phyloP scores from a whole-genome alignment of 2,888 invertebrate species.

The Endomychus coccineus region DNA sequence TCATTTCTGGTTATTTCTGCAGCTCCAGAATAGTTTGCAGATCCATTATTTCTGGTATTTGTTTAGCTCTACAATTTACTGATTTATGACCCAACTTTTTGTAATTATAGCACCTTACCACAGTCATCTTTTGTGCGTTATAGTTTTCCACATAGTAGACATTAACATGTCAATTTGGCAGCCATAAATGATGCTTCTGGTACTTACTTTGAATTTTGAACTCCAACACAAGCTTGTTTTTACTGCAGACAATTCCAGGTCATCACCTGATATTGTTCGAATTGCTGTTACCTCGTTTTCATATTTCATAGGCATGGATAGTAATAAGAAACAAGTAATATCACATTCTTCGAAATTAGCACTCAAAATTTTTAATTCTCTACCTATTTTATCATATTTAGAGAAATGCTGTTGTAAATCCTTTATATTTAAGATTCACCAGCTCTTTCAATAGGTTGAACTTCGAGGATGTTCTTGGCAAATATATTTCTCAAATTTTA shows the following conservation, averaged over 20 bases:
- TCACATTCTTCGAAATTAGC: constrained; percentile 9
- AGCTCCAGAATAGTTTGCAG: not conserved
- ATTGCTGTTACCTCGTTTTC: constrained; percentile 19
- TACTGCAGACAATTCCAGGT: constrained; percentile 13
- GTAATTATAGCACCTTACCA: constrained; percentile 16
- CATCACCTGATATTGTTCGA: constrained; percentile 16
- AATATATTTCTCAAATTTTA: not conserved
- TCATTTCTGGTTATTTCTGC: constrained; percentile 8
- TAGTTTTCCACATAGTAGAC: no score
- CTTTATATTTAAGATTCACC: constrained; percentile 4
- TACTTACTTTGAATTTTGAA: no score
- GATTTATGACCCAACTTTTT: constrained; percentile 11
- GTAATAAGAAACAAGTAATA: constrained; percentile 17
- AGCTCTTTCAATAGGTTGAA: constrained; percentile 8
- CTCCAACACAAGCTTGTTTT: constrained; percentile 18
- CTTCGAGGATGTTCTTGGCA: constrained; percentile 7
- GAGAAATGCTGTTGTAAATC: constrained; percentile 16
- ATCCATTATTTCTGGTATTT: not conserved
- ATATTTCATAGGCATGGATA: constrained; percentile 20
- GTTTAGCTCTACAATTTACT: constrained; percentile 6
- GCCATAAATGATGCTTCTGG: no score
- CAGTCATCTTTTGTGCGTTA: no score
- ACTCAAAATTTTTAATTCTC: constrained; percentile 17
- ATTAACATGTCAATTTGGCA: no score
- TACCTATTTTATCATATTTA: constrained; percentile 15